These are phyloP conservation scores for Pseudoatta argentina DNA, from an alignment of 1,140 invertebrate genomes.

Conservation along the genomic window DNA sequence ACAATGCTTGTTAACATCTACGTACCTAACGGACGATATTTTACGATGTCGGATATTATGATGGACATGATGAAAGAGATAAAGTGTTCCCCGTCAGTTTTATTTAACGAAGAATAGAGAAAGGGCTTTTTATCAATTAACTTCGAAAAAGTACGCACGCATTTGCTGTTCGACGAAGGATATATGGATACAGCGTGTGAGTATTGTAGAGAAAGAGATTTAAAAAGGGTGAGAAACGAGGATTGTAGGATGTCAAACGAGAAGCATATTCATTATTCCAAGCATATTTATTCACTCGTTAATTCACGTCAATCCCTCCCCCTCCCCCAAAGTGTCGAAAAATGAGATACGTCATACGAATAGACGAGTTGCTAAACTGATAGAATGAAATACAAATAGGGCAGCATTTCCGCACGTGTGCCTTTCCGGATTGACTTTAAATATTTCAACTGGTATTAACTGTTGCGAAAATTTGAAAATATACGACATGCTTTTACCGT, in stretches of 20 bases:
- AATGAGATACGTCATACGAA: neutral
- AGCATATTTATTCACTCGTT: slow-evolving; percentile 5
- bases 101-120: slow-evolving; percentile 18
- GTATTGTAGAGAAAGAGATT: neutral
- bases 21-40: neutral
- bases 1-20: neutral
- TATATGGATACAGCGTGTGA: neutral
- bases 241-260: neutral
- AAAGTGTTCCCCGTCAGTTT: neutral
- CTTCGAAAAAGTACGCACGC: neutral
- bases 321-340: neutral
- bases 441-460: slow-evolving; percentile 22
- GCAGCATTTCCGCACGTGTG: neutral
- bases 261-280: neutral
- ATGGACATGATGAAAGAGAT: slow-evolving; percentile 21
- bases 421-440: neutral
- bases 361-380: neutral
- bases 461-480: slow-evolving; percentile 18
- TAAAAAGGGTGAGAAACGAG: neutral
- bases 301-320: neutral
- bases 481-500: neutral
- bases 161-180: neutral
- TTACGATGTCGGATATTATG: slow-evolving; percentile 23
- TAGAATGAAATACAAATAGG: neutral
- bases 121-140: slow-evolving; percentile 34